Base-by-base conservation (phyloP, 1,140 invertebrate species). In the Aradophagus sp. region DNA sequence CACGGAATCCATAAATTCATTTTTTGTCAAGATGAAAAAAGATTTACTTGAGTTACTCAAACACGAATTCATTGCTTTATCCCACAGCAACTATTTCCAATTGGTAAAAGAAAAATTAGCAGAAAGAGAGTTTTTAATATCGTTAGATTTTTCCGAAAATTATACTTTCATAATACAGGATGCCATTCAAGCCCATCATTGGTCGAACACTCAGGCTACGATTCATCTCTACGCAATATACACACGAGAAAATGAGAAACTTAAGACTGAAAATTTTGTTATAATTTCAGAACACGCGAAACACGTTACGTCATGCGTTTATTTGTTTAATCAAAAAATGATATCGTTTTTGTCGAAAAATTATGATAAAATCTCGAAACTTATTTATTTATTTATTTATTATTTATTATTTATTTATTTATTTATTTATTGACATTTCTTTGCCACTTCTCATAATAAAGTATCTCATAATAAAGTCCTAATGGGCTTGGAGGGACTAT, bases 101-200 rank as follows among this genome's bases (percentile, higher is more conserved):
- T 0, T 6, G 0, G 12, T 2, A 19, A 45, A 45, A 6, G n/a
- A 32, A 1, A 31, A 17, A 7, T 45, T 45, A 4, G 32, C 3
- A 3, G 42, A 32, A 11, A 17, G 42, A 17, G 42, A 45, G 8
- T 45, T 32, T 19, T 11, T 45, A 4, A 27, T 32, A 1, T 2
- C n/a, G 1, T n/a, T 45, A 0, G 42, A 45, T 12, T 45, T 45
- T 45, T 45, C 27, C 6, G 42, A 45, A 45, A 45, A 45, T 45
- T 45, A 31, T 17, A 32, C 26, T 0, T 45, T 31, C 16, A 29
- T n/a, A n/a, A 45, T 45, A 2, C 42, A 47, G 34, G 44, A 47
- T 35, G 44, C 32, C 3, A 34, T 48, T 14, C 31, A 48, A 26
- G 16, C 45, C 1, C 8, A 35, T 26, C 32, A 48, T 11, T 48